Evolutionary conservation across 2,888 invertebrate genomes (phyloP).

Genomic region (Meliscaeva auricollis): DNA sequence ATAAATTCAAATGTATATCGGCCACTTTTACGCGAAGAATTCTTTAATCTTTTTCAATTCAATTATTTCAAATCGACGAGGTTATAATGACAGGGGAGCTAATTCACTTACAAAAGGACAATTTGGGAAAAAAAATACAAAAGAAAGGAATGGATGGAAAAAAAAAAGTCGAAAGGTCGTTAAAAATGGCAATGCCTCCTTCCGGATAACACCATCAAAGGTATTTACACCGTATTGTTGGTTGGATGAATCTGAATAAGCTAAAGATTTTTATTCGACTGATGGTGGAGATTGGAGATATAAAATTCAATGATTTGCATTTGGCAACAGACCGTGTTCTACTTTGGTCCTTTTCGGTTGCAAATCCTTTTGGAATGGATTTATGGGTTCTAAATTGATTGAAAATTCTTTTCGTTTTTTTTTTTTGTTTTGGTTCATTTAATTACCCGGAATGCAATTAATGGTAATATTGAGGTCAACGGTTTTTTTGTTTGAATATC

Average conservation of each 20-base stretch:
- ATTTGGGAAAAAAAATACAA: slow-evolving; percentile 26
- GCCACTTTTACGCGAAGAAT: slow-evolving; percentile 76
- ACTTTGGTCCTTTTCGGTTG: slow-evolving; percentile 4
- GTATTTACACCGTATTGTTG: slow-evolving; percentile 68
- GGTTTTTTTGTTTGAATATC: slow-evolving; percentile 13
- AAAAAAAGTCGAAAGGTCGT: slow-evolving; percentile 64
- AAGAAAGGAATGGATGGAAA: slow-evolving; percentile 15
- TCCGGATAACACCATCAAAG: slow-evolving; percentile 73
- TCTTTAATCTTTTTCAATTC: slow-evolving; percentile 84
- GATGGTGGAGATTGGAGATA: slow-evolving; percentile 29
- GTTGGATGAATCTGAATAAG: slow-evolving; percentile 63
- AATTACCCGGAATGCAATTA: slow-evolving; percentile 73
- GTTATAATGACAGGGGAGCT: slow-evolving; percentile 58
- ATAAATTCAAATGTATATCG: slow-evolving; percentile 69
- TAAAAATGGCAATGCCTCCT: slow-evolving; percentile 74
- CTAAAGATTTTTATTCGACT: neutral
- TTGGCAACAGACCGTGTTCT: slow-evolving; percentile 62
- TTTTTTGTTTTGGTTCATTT: slow-evolving; percentile 41
- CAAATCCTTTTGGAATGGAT: slow-evolving; percentile 64
- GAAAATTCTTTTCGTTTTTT: slow-evolving; percentile 43
- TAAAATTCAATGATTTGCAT: slow-evolving; percentile 58
- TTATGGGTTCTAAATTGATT: slow-evolving; percentile 70
- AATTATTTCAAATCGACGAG: slow-evolving; percentile 83
- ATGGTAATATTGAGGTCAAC: slow-evolving; percentile 62
- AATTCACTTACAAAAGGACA: slow-evolving; percentile 75